Evolutionary conservation across 2,113 vertebrate species (phyloP).

Genomic region (Aspidoscelis tigris): DNA sequence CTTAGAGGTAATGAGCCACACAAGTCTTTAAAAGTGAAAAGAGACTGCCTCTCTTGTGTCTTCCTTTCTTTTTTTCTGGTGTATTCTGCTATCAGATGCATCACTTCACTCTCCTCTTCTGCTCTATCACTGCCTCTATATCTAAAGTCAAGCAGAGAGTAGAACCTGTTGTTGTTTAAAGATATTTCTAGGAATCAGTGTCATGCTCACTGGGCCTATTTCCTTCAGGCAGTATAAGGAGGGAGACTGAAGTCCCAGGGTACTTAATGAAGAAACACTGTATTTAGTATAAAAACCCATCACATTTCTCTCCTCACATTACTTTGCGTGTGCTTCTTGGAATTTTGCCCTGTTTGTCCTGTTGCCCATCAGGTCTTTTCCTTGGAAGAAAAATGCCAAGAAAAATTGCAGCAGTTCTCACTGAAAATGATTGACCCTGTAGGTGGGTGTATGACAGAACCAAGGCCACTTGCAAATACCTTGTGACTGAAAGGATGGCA

Average conservation of each 20-base stretch:
- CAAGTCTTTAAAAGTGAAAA: too few species aligned
- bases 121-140: not conserved
- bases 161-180: not conserved
- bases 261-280: too few species aligned
- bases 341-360: too few species aligned
- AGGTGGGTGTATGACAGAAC: not conserved
- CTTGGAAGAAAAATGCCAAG: not conserved
- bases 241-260: too few species aligned
- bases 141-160: not conserved
- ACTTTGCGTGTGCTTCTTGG: not conserved
- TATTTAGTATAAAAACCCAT: too few species aligned
- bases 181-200: not conserved
- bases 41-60: too few species aligned
- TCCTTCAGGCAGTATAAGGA: too few species aligned
- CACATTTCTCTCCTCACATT: not conserved
- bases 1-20: too few species aligned
- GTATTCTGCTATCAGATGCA: not conserved
- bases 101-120: not conserved
- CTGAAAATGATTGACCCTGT: not conserved
- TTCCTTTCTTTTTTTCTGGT: too few species aligned
- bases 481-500: constrained; percentile 92
- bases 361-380: too few species aligned
- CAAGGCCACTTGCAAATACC: constrained; percentile 61
- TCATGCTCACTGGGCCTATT: not conserved
- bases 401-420: not conserved